Percentiles rank a stretch among this genome's conserved stretches.
These are phyloP conservation scores for Brachyhypopomus gauderio DNA, from an alignment of 2,113 vertebrate species.

Conservation along the genomic window DNA sequence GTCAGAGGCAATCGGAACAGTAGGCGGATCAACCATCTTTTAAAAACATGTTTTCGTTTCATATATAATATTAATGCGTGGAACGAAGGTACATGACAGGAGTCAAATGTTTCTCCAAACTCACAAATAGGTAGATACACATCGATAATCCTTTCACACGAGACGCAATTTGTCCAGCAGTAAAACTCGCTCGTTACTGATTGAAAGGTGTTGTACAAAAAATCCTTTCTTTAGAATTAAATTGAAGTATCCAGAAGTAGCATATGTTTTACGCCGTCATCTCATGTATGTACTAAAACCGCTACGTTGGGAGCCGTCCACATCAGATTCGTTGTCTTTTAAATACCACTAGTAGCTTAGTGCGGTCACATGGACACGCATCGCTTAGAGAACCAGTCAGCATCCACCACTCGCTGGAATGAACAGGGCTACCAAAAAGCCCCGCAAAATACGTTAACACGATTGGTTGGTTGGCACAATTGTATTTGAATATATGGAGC, in stretches of 20 bases:
- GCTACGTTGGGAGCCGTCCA: conserved; percentile 57
- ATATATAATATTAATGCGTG: not conserved
- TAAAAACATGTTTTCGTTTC: conserved; percentile 41
- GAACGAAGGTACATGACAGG: conserved; percentile 13
- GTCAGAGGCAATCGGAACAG: conserved; percentile 49
- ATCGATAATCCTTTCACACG: not conserved
- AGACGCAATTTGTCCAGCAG: not conserved
- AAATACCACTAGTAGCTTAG: conserved; percentile 69
- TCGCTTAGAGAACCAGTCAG: conserved; percentile 56
- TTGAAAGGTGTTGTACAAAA: no score
- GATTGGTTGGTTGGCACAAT: conserved; percentile 62
- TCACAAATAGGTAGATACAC: not conserved
- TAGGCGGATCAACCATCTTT: conserved; percentile 32
- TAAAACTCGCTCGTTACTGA: not conserved
- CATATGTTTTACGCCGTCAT: not conserved
- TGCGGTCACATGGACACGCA: conserved; percentile 66
- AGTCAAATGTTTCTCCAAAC: conserved; percentile 32
- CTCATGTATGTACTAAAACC: not conserved
- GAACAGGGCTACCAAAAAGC: not conserved
- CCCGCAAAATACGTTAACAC: not conserved
- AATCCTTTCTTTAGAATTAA: no score
- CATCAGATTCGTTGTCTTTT: conserved; percentile 61
- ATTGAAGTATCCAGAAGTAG: not conserved
- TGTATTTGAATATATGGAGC: not conserved
- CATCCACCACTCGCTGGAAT: not conserved